Evolutionary conservation across 2,797 vertebrate genomes (phyloP).

Genomic region (Etheostoma nigrum): DNA sequence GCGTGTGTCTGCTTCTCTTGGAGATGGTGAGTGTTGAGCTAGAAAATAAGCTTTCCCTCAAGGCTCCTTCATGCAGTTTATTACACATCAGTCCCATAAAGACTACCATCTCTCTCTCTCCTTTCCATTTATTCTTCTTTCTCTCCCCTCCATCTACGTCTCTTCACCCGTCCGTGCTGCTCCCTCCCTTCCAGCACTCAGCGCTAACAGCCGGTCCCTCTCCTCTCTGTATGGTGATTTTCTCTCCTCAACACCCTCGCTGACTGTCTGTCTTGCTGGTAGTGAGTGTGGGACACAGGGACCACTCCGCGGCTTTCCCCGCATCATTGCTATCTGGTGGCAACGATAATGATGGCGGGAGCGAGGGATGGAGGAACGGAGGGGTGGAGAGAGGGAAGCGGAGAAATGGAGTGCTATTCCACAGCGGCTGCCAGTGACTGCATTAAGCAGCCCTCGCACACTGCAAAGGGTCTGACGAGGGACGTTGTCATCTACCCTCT

Average conservation of each 20-base stretch:
- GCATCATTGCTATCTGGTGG: slow-evolving; percentile 73
- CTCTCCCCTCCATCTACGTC: slow-evolving; percentile 30
- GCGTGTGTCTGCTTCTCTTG: slow-evolving; percentile 37
- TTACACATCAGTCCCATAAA: slow-evolving; percentile 74
- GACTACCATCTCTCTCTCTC: slow-evolving; percentile 36
- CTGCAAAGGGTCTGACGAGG: slow-evolving; percentile 56
- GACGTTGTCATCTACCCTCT: slow-evolving; percentile 55
- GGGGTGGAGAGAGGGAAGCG: slow-evolving; percentile 49
- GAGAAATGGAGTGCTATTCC: slow-evolving; percentile 59
- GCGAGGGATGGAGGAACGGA: slow-evolving; percentile 44
- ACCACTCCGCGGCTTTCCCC: slow-evolving; percentile 58
- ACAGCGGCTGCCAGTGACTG: slow-evolving; percentile 70
- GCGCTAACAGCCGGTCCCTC: slow-evolving; percentile 58
- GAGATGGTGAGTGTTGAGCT: slow-evolving; percentile 62
- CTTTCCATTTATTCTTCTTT: slow-evolving; percentile 45
- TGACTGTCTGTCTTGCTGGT: slow-evolving; percentile 32
- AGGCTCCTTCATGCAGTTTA: slow-evolving; percentile 76
- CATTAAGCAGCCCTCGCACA: slow-evolving; percentile 66
- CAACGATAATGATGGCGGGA: slow-evolving; percentile 69
- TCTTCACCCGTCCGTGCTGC: slow-evolving; percentile 43
- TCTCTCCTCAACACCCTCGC: slow-evolving; percentile 34
- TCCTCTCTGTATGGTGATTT: slow-evolving; percentile 61
- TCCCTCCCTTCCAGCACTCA: slow-evolving; percentile 53
- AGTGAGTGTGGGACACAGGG: slow-evolving; percentile 60
- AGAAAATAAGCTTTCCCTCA: slow-evolving; percentile 73